Base-by-base conservation (phyloP, 2,888 invertebrate genomes). In the Drosophila bunnanda region DNA sequence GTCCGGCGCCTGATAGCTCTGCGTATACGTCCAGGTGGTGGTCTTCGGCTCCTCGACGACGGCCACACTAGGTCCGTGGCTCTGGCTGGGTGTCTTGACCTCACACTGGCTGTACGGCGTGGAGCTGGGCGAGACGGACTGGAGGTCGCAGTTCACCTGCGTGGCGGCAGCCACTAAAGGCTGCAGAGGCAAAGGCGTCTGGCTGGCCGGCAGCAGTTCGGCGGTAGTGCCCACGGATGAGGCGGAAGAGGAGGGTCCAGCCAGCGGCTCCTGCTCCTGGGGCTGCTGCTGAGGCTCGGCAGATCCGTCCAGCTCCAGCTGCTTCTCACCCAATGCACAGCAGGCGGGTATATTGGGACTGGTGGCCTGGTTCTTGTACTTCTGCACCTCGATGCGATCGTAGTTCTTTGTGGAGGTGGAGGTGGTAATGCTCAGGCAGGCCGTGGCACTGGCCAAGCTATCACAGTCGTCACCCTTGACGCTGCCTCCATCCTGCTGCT, bases 331-430 rank as follows among this genome's bases (percentile, higher is more conserved):
- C 13, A 56, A 69, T 9, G 78, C 78, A 85, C 83, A 88, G 58
- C 83, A 88, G 59, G 77, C 80, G 17, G 92, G 93, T 81, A 93
- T 92, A 70, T 93, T 93, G 64, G 92, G 92, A 89, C 92, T 93
- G 69, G 92, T 93, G 61, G 92, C 92, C 85, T 93, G 92, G 75
- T 92, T 91, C 77, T 92, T 92, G 59, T 91, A 91, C 78, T 91
- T 92, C 67, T 92, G 92, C 73, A 92, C 91, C 79, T 92, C 92
- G 60, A 92, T 92, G 73, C 89, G 89, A 69, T 91, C 91, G 48
- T 89, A 91, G 74, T 90, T 88, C 82, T 91, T 91, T 46, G 90
- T 91, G 65, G 90, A 90, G 36, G 90, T 91, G 54, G 91, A 78
- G 41, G 91, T 90, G 17, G 88, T 88, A 60, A 91, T 90, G 74